Conservation (phyloP, 2,888 invertebrate species). For the Andrena flavipes region DNA sequence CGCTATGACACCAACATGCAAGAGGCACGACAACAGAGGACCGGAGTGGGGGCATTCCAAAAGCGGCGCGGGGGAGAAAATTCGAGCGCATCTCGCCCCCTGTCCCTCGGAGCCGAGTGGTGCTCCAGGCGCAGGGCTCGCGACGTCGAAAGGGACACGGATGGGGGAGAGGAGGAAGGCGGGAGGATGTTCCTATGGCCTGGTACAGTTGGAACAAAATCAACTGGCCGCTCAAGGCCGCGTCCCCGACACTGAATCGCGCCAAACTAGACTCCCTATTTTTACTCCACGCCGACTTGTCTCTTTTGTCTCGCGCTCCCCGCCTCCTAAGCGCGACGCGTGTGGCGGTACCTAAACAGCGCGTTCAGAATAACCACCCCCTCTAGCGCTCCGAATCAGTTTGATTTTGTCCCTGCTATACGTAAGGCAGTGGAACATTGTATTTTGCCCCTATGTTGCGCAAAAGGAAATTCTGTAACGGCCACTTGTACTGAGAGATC, state of each 20-base stretch:
- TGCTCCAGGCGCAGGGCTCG: neutral
- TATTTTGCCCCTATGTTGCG: slow-evolving; percentile 70
- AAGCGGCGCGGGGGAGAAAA: slow-evolving; percentile 18
- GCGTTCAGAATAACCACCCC: too few species aligned
- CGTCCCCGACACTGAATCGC: slow-evolving; percentile 6
- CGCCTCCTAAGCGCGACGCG: neutral
- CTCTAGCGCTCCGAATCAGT: too few species aligned
- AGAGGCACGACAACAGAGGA: slow-evolving; percentile 32
- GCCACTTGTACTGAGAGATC: slow-evolving; percentile 67
- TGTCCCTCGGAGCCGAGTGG: neutral
- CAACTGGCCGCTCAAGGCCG: slow-evolving; percentile 4
- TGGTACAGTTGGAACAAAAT: slow-evolving; percentile 5
- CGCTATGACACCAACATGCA: slow-evolving; percentile 74
- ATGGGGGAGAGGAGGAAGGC: too few species aligned
- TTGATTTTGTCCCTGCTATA: neutral
- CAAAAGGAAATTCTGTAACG: slow-evolving; percentile 74
- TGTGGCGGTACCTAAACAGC: neutral
- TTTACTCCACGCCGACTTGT: neutral
- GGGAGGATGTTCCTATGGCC: too few species aligned
- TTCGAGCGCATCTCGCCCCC: neutral
- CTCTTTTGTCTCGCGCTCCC: neutral
- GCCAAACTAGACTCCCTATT: neutral
- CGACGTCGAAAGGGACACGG: too few species aligned
- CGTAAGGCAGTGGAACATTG: slow-evolving; percentile 21
- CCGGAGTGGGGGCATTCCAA: slow-evolving; percentile 44